Evolutionary conservation across 2,888 invertebrate species (phyloP).

Genomic region (Drosophila testacea): DNA sequence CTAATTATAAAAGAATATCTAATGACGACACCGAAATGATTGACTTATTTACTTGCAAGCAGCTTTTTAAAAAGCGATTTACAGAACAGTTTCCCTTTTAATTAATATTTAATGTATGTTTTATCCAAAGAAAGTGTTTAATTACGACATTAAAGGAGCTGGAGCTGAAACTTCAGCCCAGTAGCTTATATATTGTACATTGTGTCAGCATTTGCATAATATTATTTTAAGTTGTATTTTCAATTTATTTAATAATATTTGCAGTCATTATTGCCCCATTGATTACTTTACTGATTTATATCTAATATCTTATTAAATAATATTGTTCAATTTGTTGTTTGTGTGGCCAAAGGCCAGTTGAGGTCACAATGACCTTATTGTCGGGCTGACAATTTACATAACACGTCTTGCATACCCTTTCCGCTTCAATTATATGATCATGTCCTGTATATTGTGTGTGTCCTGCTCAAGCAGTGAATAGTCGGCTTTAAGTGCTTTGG

Average conservation of each 20-base stretch:
- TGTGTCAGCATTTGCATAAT: neutral
- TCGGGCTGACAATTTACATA: neutral
- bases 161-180: no score
- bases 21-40: no score
- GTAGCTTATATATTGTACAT: neutral
- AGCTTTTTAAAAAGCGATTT: no score
- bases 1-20: no score
- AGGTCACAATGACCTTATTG: neutral
- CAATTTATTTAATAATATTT: neutral
- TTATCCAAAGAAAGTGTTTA: no score
- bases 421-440: neutral
- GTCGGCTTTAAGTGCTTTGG: conserved; percentile 47
- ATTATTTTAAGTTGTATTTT: neutral
- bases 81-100: no score
- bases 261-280: neutral
- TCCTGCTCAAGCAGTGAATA: neutral
- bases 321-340: neutral
- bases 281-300: neutral
- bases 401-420: neutral
- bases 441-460: neutral
- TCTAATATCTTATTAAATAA: neutral
- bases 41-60: no score
- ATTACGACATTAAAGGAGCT: no score
- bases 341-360: neutral
- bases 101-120: no score